A percentile compares a stretch with the other conserved stretches of the same genome.
Evolutionary conservation across 2,113 vertebrate species (phyloP).

Genomic region (Megatriorchis doriae): DNA sequence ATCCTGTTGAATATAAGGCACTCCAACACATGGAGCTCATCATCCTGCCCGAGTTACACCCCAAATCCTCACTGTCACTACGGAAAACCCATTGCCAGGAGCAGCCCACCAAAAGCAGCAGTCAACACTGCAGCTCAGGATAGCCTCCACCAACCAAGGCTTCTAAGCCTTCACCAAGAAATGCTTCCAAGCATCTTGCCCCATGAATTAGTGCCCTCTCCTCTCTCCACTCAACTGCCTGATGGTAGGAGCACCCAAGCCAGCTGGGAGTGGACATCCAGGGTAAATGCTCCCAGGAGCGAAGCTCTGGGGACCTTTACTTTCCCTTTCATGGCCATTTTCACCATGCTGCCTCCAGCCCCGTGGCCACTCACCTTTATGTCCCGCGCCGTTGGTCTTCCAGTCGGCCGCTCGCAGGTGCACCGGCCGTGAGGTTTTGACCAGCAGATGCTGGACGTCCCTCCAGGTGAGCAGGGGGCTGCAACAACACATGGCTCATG

Average conservation of each 20-base stretch:
- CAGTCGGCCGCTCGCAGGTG: conserved; percentile 88
- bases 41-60: background rate
- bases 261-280: background rate
- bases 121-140: background rate
- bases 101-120: background rate
- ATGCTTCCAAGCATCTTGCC: background rate
- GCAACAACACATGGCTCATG: background rate
- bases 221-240: background rate
- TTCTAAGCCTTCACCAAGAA: background rate
- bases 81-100: background rate
- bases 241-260: background rate
- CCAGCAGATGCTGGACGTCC: conserved; percentile 89
- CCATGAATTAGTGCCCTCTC: background rate
- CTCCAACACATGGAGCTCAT: background rate
- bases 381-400: conserved; percentile 87
- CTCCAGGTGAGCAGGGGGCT: conserved; percentile 89
- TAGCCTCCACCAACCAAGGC: background rate
- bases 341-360: accelerated
- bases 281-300: accelerated
- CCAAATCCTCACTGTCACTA: background rate
- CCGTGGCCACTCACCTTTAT: conserved; percentile 72
- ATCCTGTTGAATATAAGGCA: accelerated
- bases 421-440: conserved; percentile 85
- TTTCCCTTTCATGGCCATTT: background rate
- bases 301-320: background rate